Conservation (phyloP, 2,113 vertebrate genomes). For the Oostethus manadensis region DNA sequence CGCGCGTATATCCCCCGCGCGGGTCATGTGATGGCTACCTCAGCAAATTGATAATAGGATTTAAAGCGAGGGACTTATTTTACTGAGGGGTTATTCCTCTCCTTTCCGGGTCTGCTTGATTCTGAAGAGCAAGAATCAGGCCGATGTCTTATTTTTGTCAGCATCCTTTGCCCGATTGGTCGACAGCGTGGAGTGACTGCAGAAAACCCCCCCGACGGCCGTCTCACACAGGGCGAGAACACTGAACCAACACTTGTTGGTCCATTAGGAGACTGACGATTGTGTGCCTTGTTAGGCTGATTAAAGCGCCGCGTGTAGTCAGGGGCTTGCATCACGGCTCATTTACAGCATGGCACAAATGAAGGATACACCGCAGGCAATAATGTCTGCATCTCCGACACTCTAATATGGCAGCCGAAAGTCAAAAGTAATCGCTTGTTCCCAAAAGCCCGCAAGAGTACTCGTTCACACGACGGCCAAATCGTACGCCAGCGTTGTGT, state of each 20-base stretch:
- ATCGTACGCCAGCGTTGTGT: slow-evolving; percentile 4
- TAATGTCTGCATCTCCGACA: slow-evolving; percentile 5
- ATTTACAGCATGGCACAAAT: slow-evolving; percentile 33
- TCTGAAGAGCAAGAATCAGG: not conserved
- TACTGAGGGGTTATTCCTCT: slow-evolving; percentile 26
- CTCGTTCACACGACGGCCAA: not conserved
- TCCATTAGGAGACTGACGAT: slow-evolving; percentile 44
- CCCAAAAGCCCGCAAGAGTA: not conserved
- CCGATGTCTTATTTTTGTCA: not conserved
- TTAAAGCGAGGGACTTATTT: slow-evolving; percentile 45
- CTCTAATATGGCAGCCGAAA: slow-evolving; percentile 2
- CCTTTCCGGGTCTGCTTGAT: slow-evolving; percentile 3
- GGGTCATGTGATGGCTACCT: slow-evolving; percentile 55
- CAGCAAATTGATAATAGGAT: slow-evolving; percentile 65
- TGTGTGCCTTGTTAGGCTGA: slow-evolving; percentile 44
- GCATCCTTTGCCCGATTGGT: slow-evolving; percentile 13
- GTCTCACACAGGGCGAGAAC: not conserved
- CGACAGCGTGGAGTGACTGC: not conserved
- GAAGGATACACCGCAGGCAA: slow-evolving; percentile 19
- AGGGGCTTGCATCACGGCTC: slow-evolving; percentile 25
- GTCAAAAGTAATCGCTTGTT: not conserved
- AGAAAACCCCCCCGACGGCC: not conserved
- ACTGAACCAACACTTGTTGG: slow-evolving; percentile 44
- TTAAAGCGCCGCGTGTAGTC: slow-evolving; percentile 52
- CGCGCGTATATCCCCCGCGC: slow-evolving; percentile 12